Evolutionary conservation across 2,797 vertebrate species (phyloP).

Genomic region (Trichosurus vulpecula): DNA sequence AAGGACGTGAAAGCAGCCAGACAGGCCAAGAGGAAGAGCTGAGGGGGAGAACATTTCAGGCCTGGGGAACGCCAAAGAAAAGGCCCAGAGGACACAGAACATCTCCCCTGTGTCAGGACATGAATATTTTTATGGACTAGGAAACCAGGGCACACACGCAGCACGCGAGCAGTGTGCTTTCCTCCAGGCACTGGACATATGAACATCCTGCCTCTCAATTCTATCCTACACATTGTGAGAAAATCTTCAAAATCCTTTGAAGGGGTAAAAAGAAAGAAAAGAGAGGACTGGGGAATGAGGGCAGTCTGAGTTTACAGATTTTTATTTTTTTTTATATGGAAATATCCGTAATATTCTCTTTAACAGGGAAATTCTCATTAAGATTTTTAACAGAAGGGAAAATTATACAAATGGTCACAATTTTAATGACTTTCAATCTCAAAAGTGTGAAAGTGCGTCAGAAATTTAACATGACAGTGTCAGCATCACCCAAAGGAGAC

Average conservation of each 20-base stretch:
- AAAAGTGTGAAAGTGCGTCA: neutral
- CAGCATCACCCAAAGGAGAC: neutral
- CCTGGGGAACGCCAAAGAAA: neutral
- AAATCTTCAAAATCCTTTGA: neutral
- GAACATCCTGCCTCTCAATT: conserved; percentile 26
- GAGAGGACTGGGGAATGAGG: neutral
- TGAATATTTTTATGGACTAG: no score
- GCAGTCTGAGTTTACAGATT: neutral
- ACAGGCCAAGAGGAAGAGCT: conserved; percentile 33
- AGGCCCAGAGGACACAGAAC: no score
- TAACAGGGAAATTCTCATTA: neutral
- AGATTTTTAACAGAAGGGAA: neutral
- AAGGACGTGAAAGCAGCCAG: neutral
- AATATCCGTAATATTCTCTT: neutral
- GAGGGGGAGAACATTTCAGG: conserved; percentile 24
- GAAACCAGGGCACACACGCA: no score
- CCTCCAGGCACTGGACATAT: neutral
- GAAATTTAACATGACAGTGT: neutral
- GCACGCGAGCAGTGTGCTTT: no score
- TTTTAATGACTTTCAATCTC: neutral
- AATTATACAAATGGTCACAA: neutral
- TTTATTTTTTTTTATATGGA: conserved; percentile 41
- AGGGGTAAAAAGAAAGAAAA: neutral
- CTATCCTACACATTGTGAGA: conserved; percentile 15
- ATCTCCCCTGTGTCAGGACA: no score